These are phyloP conservation scores for Ceryle rudis DNA, from an alignment of 2,797 vertebrate genomes.

Conservation along the genomic window DNA sequence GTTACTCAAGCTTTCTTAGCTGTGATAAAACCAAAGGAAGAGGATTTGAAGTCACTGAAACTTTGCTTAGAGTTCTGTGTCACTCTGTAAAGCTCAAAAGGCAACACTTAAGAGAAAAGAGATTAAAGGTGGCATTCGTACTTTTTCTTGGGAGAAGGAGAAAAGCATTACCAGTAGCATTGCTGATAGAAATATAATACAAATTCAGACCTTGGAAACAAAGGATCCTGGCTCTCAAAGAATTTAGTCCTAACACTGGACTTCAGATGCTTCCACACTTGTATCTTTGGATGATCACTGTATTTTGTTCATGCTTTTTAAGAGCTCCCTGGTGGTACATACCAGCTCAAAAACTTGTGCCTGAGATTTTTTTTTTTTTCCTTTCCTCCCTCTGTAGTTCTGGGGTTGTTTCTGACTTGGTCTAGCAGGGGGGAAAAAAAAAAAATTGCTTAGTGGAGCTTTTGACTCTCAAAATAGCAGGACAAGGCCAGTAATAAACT, in stretches of 20 bases:
- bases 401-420: background rate
- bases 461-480: background rate
- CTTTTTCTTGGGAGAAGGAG: background rate
- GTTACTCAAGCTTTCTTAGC: background rate
- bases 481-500: background rate
- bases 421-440: background rate
- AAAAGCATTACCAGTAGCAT: background rate
- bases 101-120: background rate
- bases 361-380: background rate
- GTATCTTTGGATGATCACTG: background rate
- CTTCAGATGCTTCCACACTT: background rate
- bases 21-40: background rate
- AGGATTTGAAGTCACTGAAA: background rate
- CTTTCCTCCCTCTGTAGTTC: background rate
- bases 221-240: background rate
- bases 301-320: background rate
- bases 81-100: background rate
- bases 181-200: background rate
- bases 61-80: background rate
- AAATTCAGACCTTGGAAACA: background rate
- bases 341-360: background rate
- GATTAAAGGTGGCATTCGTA: background rate
- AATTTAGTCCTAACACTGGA: background rate
- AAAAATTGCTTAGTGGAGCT: background rate
- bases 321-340: background rate